These are phyloP conservation scores for Mycteria americana DNA, from an alignment of 2,797 vertebrate species.

Conservation along the genomic window DNA sequence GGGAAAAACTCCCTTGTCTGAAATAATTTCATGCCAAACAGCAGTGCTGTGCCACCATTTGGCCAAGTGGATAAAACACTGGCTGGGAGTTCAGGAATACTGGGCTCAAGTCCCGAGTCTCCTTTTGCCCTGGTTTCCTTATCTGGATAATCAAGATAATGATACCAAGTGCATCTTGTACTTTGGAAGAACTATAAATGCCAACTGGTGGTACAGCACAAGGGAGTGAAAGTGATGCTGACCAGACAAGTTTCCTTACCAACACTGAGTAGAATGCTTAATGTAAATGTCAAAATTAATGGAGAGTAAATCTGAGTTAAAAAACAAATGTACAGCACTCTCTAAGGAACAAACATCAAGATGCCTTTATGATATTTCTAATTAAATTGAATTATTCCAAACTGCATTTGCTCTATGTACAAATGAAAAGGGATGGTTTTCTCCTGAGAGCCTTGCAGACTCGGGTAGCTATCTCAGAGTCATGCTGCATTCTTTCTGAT, in stretches of 20 bases:
- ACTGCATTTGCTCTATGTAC: background rate
- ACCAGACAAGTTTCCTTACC: background rate
- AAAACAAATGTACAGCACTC: background rate
- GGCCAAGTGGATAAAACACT: background rate
- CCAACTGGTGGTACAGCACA: background rate
- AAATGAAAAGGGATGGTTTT: background rate
- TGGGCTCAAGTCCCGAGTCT: background rate
- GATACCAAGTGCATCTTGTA: fast-evolving
- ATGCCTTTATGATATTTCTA: background rate
- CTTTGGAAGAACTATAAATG: background rate
- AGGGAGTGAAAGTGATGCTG: background rate
- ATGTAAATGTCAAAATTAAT: background rate
- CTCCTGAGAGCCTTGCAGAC: background rate
- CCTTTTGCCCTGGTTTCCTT: background rate
- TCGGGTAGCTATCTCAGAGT: background rate
- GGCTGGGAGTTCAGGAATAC: background rate
- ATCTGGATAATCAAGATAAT: background rate
- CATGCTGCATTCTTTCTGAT: background rate
- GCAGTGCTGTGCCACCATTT: background rate
- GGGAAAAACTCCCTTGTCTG: background rate
- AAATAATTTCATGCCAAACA: background rate
- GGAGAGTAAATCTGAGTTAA: background rate
- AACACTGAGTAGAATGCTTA: background rate
- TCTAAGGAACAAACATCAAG: background rate
- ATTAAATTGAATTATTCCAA: background rate